Evolutionary conservation across 2,888 invertebrate species (phyloP).

Genomic region (Oligia latruncula): DNA sequence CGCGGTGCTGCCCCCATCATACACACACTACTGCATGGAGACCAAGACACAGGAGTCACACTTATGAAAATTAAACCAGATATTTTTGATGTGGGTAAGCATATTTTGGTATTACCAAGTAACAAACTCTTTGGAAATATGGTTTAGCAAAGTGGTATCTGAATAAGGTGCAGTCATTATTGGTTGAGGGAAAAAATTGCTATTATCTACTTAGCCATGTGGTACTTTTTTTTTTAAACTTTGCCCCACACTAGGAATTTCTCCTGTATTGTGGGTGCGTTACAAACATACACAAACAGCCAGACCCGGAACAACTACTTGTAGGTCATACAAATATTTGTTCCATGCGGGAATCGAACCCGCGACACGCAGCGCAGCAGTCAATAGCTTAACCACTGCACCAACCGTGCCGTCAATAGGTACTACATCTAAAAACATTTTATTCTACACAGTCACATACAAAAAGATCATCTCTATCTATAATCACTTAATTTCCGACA

Average conservation of each 20-base stretch:
- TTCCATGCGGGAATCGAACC: no score
- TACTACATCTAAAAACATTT: neutral
- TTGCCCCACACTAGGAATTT: no score
- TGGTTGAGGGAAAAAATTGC: neutral
- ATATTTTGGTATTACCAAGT: slow-evolving; percentile 16
- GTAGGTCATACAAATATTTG: no score
- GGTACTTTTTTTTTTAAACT: no score
- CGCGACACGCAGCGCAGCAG: no score
- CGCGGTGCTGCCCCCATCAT: slow-evolving; percentile 98
- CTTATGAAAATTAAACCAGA: slow-evolving; percentile 96
- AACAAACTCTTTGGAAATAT: neutral
- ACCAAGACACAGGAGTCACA: slow-evolving; percentile 94
- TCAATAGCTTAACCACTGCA: no score
- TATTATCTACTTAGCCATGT: neutral
- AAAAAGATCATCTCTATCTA: neutral
- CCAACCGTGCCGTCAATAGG: neutral
- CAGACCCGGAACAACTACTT: no score
- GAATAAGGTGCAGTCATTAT: neutral
- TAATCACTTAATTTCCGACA: slow-evolving; percentile 9
- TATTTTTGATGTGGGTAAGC: slow-evolving; percentile 94
- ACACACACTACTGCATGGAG: slow-evolving; percentile 95
- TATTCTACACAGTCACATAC: neutral
- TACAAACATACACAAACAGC: no score
- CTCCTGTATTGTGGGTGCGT: no score
- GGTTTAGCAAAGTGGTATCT: neutral